Base-by-base conservation (phyloP, 30 jellyfish, hydroid and myxozoan species). In the Chrysaora quinquecirrha region DNA sequence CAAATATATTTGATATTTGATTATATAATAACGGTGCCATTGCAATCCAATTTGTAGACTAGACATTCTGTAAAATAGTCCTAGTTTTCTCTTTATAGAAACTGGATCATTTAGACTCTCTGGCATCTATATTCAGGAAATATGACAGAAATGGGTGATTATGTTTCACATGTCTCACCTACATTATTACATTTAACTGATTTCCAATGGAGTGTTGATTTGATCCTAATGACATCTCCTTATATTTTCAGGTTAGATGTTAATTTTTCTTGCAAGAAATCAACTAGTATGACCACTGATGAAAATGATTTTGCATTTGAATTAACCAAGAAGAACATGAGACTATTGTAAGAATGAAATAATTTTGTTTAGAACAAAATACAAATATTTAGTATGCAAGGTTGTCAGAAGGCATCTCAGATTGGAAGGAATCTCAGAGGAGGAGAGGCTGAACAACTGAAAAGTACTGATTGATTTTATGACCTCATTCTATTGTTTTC, bases 311-410 rank as follows among this genome's bases (percentile, higher is more conserved):
- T 47, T 54, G 89, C 86, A 3, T 84, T 76, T 58, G 70, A 56
- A 0, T 23, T 90, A 32, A 91, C 93, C 27, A 85, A 90, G 66
- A 81, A 48, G 18, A 90, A 90, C 63, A 90, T 90, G 97, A 72
- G 71, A 24, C 52, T 54, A n/a, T 38, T 69, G 94, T 90, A 43
- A 78, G 96, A 2, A 3, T 38, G 6, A 14, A 38, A 38, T 38
- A 38, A 38, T 14, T 38, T 3, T n/a, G n/a, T n/a, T n/a, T n/a
- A n/a, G n/a, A n/a, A n/a, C n/a, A n/a, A n/a, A n/a, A n/a, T n/a
- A n/a, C n/a, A n/a, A n/a, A n/a, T n/a, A n/a, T n/a, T n/a, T n/a
- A n/a, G n/a, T n/a, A n/a, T n/a, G n/a, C n/a, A n/a, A n/a, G n/a
- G n/a, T n/a, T n/a, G n/a, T n/a, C n/a, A n/a, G n/a, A n/a, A n/a